A percentile compares a stretch with the other conserved stretches of the same genome.
Evolutionary conservation across 2,888 invertebrate species (phyloP).

Genomic region (Liodrosophila aerea): DNA sequence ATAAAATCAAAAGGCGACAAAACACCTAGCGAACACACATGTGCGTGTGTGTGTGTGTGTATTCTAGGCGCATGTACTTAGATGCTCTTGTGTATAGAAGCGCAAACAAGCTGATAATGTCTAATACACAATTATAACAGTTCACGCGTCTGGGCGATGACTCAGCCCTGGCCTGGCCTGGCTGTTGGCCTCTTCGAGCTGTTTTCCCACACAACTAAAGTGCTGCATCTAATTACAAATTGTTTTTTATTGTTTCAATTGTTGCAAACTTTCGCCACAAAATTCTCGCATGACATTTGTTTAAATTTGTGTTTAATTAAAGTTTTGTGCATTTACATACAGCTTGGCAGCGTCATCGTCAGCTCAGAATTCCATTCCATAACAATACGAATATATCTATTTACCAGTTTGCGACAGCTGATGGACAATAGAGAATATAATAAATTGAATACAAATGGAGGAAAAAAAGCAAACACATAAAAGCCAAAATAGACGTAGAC

Average conservation of each 20-base stretch:
- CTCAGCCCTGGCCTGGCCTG: constrained; percentile 48
- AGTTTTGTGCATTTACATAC: constrained; percentile 62
- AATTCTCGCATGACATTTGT: constrained; percentile 64
- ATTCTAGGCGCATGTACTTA: constrained; percentile 31
- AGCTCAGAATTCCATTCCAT: constrained; percentile 27
- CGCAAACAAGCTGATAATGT: constrained; percentile 42
- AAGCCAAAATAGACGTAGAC: constrained; percentile 14
- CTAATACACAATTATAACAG: constrained; percentile 15
- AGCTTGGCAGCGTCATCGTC: constrained; percentile 45
- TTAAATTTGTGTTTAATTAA: constrained; percentile 63
- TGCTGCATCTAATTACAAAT: constrained; percentile 44
- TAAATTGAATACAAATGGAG: too few relatives aligned
- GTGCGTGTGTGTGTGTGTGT: constrained; percentile 1
- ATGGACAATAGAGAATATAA: constrained; percentile 6
- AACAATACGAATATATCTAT: constrained; percentile 21
- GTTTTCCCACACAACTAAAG: constrained; percentile 45
- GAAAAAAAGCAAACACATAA: constrained; percentile 1
- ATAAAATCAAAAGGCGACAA: constrained; percentile 35
- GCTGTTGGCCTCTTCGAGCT: constrained; percentile 6
- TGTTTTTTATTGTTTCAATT: constrained; percentile 26
- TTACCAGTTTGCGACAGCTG: constrained; percentile 32
- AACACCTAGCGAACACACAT: constrained; percentile 15
- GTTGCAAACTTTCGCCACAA: constrained; percentile 51
- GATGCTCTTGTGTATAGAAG: constrained; percentile 16
- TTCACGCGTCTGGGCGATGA: constrained; percentile 60